Conservation (phyloP, 1,140 invertebrate species). For the Sipha flava region DNA sequence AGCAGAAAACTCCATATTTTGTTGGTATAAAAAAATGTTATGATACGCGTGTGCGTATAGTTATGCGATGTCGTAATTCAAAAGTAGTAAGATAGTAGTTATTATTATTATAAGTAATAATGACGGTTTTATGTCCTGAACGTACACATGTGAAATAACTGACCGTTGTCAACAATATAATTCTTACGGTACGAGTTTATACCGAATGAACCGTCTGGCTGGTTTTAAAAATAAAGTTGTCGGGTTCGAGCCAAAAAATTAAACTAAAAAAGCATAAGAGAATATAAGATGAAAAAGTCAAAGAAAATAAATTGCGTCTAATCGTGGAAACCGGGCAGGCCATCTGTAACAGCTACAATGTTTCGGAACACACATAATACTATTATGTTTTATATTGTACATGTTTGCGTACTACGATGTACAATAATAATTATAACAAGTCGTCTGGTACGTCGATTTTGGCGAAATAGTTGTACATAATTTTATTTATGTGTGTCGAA, state of each 20-base stretch:
- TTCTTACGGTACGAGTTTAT: neutral
- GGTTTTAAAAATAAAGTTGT: slow-evolving; percentile 9
- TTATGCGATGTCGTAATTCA: neutral
- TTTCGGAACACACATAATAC: neutral
- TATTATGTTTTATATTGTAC: neutral
- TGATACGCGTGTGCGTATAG: too few relatives aligned
- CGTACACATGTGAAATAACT: neutral
- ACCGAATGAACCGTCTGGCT: neutral
- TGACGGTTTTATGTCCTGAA: neutral
- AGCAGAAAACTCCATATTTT: too few relatives aligned
- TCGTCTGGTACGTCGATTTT: neutral
- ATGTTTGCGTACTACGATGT: neutral
- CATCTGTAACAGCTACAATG: neutral
- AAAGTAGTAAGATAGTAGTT: neutral
- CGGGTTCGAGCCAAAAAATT: neutral
- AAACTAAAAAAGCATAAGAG: neutral
- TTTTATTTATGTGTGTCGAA: too few relatives aligned
- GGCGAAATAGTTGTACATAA: neutral
- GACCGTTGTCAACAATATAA: slow-evolving; percentile 4
- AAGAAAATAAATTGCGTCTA: neutral
- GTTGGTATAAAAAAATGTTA: too few relatives aligned
- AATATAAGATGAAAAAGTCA: neutral
- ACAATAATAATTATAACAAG: neutral
- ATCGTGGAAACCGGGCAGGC: neutral
- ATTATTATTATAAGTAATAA: neutral